phyloP scores from a whole-genome alignment of 2,888 invertebrate species.

The Ceratothoa steindachneri region DNA sequence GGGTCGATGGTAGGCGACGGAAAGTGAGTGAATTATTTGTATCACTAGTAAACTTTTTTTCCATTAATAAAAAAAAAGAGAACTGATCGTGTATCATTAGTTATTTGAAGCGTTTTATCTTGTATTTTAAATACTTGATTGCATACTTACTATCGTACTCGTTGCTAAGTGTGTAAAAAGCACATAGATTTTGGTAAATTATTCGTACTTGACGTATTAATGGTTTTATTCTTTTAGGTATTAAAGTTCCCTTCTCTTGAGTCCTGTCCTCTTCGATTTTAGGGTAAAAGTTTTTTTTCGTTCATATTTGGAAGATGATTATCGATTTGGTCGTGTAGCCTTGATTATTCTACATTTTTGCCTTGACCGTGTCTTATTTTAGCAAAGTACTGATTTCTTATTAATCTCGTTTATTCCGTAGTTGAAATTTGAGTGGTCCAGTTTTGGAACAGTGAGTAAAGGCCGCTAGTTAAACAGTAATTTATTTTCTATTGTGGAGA shows the following conservation, averaged over 20 bases:
- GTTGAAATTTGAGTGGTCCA: not conserved
- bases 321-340: too few species aligned
- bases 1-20: not conserved
- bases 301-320: too few species aligned
- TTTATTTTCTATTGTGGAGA: not conserved
- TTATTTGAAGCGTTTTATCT: not conserved
- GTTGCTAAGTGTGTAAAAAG: not conserved
- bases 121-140: slow-evolving; percentile 7
- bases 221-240: not conserved
- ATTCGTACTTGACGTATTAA: not conserved
- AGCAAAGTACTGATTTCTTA: not conserved
- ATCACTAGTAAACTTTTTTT: not conserved
- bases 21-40: not conserved
- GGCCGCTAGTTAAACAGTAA: not conserved
- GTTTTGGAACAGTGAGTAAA: not conserved
- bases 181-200: not conserved
- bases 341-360: too few species aligned
- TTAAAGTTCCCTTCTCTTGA: not conserved
- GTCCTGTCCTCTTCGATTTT: not conserved
- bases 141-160: not conserved
- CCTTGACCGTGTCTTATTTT: not conserved
- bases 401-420: not conserved
- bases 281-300: too few species aligned
- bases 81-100: not conserved
- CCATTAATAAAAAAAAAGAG: too few species aligned